Evolutionary conservation across 2,888 invertebrate species (phyloP), one percentile per base, ranked within the genome.

Genomic region (Uropetala carovei): DNA sequence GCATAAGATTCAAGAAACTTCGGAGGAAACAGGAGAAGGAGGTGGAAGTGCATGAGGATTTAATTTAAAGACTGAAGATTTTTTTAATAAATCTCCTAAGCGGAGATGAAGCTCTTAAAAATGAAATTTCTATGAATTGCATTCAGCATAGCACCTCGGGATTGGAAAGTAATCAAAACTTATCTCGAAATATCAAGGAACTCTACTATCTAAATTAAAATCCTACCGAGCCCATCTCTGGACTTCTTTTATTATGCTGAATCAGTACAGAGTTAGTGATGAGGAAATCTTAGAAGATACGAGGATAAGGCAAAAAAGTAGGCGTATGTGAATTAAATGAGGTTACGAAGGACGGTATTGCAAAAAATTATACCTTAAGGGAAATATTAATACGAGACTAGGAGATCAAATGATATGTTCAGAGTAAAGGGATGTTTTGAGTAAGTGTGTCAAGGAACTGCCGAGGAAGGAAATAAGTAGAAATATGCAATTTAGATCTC

Each of bases 131-230:
- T 27, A 10, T 27, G 75, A 75, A 75, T 11, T 75, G 22, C 75
- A 75, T 75, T 27, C 75, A 13, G 75, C 22, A 27, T 27, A 75
- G 22, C 75, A 75, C 75, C 75, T 75, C 75, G 27, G 75, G 75
- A 75, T 75, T 75, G 75, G 27, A 27, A 75, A 75, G 75, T 75
- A 75, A 75, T 75, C 75, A 75, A 27, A 75, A 27, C 75, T 22
- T 27, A 13, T 27, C 22, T 27, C 75, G 18, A 75, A 22, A 75
- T 27, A 75, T 27, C 75, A 27, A 22, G 27, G 27, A 75, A n/a
- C 68, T 68, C 75, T 27, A 75, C 22, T 22, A 27, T 27, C 27
- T 75, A 75, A 75, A 75, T 75, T 75, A 75, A 75, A 75, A 75
- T 75, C 22, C 22, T 27, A 75, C 27, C 22, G 22, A 75, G 22